Conservation (phyloP, 2,113 vertebrate species). For the Numida meleagris region DNA sequence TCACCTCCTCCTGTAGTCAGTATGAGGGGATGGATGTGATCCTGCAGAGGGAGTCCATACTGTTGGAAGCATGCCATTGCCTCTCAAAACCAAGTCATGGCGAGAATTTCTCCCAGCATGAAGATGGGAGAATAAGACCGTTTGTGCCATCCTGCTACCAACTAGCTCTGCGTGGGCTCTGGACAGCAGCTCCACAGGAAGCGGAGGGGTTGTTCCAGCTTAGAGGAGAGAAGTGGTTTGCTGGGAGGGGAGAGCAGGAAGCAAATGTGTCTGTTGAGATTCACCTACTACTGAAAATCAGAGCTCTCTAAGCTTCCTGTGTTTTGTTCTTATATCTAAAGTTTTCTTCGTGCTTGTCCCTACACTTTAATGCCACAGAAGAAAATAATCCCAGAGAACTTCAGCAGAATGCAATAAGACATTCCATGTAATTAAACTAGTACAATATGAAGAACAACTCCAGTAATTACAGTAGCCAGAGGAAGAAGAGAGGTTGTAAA, state of each 20-base stretch:
- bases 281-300: background rate
- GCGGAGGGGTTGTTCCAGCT: background rate
- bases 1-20: background rate
- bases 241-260: background rate
- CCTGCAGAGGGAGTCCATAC: background rate
- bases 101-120: background rate
- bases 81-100: background rate
- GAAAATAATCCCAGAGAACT: background rate
- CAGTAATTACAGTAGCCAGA: background rate
- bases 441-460: background rate
- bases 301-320: background rate
- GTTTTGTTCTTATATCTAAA: background rate
- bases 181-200: background rate
- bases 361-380: background rate
- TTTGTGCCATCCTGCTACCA: background rate
- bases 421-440: background rate
- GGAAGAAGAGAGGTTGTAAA: background rate
- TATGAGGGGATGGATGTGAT: background rate
- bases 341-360: background rate
- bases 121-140: background rate
- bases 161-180: rapidly evolving
- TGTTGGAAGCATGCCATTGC: background rate
- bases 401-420: background rate
- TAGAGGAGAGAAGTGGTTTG: background rate
- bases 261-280: background rate